Percentiles rank a stretch among this genome's conserved stretches.
Conservation (phyloP, 2,797 vertebrate genomes). For the Paratrypauchen microcephalus region DNA sequence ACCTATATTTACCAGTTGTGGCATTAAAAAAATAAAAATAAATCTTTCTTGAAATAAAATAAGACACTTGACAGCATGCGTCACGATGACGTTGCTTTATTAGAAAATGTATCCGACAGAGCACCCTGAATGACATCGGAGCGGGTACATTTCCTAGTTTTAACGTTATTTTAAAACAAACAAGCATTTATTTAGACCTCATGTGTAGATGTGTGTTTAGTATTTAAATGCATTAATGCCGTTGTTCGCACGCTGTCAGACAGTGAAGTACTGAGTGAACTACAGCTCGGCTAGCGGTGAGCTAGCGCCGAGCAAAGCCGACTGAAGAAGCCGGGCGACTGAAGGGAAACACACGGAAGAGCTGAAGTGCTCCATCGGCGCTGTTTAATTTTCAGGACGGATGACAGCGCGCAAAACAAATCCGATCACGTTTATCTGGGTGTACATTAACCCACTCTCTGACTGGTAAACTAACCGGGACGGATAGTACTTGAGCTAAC, state of each 20-base stretch:
- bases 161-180: not conserved
- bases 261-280: constrained; percentile 36
- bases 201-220: not conserved
- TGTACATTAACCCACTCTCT: not conserved
- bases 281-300: constrained; percentile 35
- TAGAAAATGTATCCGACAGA: not conserved
- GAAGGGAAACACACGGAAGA: not conserved
- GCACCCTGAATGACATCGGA: not conserved
- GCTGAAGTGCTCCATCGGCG: not conserved
- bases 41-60: not conserved
- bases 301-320: constrained; percentile 23
- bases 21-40: too few relatives aligned
- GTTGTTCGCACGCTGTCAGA: constrained; percentile 9
- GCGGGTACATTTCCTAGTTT: not conserved
- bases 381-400: constrained; percentile 22
- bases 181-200: not conserved
- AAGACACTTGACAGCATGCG: constrained; percentile 18
- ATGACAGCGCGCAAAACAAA: constrained; percentile 15
- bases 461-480: not conserved
- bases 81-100: constrained; percentile 48
- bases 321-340: not conserved
- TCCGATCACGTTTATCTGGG: not conserved
- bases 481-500: constrained; percentile 22
- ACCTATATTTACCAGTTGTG: too few relatives aligned
- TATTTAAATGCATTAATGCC: not conserved